phyloP scores from a whole-genome alignment of 1,140 invertebrate species.

The Anastatus disparis region DNA sequence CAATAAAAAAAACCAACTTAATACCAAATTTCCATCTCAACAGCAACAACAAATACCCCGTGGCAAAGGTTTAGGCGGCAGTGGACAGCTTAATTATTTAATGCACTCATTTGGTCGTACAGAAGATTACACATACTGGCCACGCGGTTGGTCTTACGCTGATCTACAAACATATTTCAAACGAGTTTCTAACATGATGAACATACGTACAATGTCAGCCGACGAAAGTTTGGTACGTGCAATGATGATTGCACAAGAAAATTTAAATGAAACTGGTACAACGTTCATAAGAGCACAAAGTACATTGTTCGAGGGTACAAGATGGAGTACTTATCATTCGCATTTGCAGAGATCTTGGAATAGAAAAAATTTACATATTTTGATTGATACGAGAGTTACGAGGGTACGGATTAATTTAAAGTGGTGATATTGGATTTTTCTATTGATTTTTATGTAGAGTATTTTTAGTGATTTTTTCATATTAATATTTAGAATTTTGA shows the following conservation, averaged over 20 bases:
- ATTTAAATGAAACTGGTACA: slow-evolving; percentile 56
- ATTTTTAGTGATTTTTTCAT: too few relatives aligned
- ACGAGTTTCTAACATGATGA: slow-evolving; percentile 63
- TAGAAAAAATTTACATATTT: slow-evolving; percentile 75
- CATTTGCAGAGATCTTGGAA: slow-evolving; percentile 76
- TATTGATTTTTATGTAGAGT: too few relatives aligned
- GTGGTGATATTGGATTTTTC: too few relatives aligned
- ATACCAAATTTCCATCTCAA: slow-evolving; percentile 32
- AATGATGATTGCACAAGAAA: slow-evolving; percentile 49
- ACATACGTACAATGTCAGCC: slow-evolving; percentile 56
- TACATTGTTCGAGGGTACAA: slow-evolving; percentile 73
- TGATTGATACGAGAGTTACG: slow-evolving; percentile 74
- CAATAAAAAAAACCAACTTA: too few relatives aligned
- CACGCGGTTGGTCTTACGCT: slow-evolving; percentile 69
- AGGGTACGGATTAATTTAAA: too few relatives aligned
- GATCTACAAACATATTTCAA: slow-evolving; percentile 69
- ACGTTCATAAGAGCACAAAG: slow-evolving; percentile 66
- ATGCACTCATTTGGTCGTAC: slow-evolving; percentile 73
- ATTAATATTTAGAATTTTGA: too few relatives aligned
- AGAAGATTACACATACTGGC: slow-evolving; percentile 73
- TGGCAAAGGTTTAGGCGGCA: slow-evolving; percentile 77
- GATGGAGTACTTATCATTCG: slow-evolving; percentile 75
- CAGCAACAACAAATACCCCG: slow-evolving; percentile 73
- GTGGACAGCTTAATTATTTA: slow-evolving; percentile 77
- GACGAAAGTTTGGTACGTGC: slow-evolving; percentile 47